phyloP scores from a whole-genome alignment of 2,888 invertebrate genomes.

The Aphodius sticticus region DNA sequence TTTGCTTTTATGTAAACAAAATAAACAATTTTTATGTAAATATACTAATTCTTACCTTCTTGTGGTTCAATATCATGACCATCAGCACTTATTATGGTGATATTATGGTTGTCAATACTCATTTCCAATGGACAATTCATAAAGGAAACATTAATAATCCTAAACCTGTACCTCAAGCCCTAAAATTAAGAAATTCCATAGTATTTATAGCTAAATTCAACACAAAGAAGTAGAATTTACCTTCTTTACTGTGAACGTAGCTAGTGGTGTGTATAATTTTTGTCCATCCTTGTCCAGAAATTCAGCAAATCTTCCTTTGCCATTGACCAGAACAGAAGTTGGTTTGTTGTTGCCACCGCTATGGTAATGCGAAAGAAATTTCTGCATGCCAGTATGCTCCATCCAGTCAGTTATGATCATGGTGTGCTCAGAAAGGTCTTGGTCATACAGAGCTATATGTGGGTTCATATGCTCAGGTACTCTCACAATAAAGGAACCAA shows the following conservation, averaged over 20 bases:
- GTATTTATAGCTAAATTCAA: neutral
- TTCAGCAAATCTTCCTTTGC: conserved; percentile 71
- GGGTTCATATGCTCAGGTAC: conserved; percentile 70
- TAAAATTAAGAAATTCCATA: conserved; percentile 52
- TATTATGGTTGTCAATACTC: conserved; percentile 83
- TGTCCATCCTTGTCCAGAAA: conserved; percentile 49
- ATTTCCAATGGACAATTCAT: conserved; percentile 87
- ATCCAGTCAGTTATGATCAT: conserved; percentile 86
- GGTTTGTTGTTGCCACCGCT: conserved; percentile 85
- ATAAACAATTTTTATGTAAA: no score
- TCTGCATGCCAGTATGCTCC: conserved; percentile 72
- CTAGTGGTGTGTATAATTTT: conserved; percentile 64
- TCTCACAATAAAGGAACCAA: conserved; percentile 79
- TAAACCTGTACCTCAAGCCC: conserved; percentile 80
- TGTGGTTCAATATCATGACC: conserved; percentile 80
- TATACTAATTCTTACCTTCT: no score
- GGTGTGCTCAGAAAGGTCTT: conserved; percentile 78
- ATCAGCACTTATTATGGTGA: conserved; percentile 80
- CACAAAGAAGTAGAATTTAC: conserved; percentile 55
- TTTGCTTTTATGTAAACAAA: no score
- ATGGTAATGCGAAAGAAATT: conserved; percentile 88
- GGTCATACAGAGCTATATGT: conserved; percentile 76
- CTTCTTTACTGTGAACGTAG: conserved; percentile 72
- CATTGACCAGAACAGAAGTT: conserved; percentile 82
- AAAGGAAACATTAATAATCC: conserved; percentile 86